Conservation (phyloP, 2,888 invertebrate genomes). For the Cataglyphis rosenhaueri region DNA sequence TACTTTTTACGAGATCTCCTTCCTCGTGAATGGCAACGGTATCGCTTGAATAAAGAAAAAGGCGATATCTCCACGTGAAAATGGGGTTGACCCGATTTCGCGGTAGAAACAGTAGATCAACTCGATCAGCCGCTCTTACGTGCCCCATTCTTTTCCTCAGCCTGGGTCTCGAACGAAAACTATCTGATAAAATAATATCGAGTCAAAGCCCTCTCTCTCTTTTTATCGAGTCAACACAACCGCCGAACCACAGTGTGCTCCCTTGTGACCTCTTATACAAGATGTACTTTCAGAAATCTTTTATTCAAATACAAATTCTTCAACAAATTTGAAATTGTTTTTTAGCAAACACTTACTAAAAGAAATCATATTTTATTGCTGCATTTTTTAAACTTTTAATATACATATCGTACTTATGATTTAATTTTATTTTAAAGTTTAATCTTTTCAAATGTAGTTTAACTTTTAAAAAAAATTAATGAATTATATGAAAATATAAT, state of each 20-base stretch:
- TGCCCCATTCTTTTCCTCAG: constrained; percentile 51
- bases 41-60: constrained; percentile 58
- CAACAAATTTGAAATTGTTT: neutral
- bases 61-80: constrained; percentile 53
- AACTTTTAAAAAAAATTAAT: neutral
- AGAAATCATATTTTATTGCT: neutral
- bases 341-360: neutral
- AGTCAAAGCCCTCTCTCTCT: constrained; percentile 51
- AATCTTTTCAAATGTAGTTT: neutral
- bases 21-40: constrained; percentile 12
- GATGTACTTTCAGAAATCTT: constrained; percentile 23
- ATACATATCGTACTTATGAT: neutral
- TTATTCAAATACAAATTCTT: constrained; percentile 26
- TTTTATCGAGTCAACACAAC: constrained; percentile 35
- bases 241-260: constrained; percentile 9
- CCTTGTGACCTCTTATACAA: constrained; percentile 50
- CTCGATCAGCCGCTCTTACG: constrained; percentile 62
- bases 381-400: neutral
- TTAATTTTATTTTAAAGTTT: neutral
- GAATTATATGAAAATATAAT: neutral
- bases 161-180: constrained; percentile 52
- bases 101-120: constrained; percentile 69
- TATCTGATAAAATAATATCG: constrained; percentile 69
- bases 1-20: constrained; percentile 25
- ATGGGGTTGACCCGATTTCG: constrained; percentile 63